phyloP scores from a whole-genome alignment of 2,113 vertebrate genomes.

The Cyprinodon tularosa region DNA sequence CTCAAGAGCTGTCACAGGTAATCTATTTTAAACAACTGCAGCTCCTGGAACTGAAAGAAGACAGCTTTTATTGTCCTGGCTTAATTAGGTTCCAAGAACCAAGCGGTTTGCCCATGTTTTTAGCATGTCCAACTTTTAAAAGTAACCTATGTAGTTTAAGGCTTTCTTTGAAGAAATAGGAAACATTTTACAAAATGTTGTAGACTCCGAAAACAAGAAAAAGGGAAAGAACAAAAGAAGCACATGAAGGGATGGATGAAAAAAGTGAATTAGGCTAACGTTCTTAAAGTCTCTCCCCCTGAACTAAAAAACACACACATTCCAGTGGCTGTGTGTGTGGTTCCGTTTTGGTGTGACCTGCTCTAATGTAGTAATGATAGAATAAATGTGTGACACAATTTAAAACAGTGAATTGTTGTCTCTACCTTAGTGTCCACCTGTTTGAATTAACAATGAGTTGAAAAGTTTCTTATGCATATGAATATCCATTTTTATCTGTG shows the following conservation, averaged over 20 bases:
- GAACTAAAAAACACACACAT: background rate
- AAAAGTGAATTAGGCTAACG: background rate
- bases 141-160: no score
- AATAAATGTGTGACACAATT: background rate
- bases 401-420: background rate
- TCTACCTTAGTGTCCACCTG: background rate
- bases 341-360: conserved; percentile 15
- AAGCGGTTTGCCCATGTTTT: background rate
- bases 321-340: conserved; percentile 10
- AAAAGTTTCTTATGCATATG: conserved; percentile 6
- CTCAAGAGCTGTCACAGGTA: conserved; percentile 42
- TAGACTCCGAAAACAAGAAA: background rate
- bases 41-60: conserved; percentile 14
- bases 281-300: background rate
- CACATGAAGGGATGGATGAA: background rate
- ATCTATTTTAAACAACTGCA: conserved; percentile 43
- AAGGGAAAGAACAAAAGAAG: background rate
- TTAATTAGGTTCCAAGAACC: background rate
- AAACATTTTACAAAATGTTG: background rate
- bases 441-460: background rate
- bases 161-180: background rate
- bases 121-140: no score
- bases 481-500: background rate
- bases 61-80: conserved; percentile 16
- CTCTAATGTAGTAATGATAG: conserved; percentile 9